Percentiles rank a stretch among this genome's conserved stretches.
phyloP scores from a whole-genome alignment of 2,113 vertebrate species.

The Albula goreensis region DNA sequence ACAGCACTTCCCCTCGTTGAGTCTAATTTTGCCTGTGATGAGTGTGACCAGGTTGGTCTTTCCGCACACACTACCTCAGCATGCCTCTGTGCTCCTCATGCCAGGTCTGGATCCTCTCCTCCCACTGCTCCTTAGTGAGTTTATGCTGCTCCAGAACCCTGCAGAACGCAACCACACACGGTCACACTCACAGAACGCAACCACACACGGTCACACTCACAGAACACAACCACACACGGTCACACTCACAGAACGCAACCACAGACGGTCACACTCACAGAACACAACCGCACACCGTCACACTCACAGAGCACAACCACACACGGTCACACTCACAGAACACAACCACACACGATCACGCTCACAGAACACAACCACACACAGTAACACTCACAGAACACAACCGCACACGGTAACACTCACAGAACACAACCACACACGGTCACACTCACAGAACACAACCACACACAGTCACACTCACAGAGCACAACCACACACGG shows the following conservation, averaged over 20 bases:
- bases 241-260: neutral
- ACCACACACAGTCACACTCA: neutral
- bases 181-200: neutral
- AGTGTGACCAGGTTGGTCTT: no score
- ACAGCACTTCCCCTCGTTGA: no score
- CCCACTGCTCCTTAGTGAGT: constrained; percentile 92
- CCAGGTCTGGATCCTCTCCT: constrained; percentile 92
- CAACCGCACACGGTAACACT: neutral
- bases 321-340: no score
- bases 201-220: no score
- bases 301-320: no score
- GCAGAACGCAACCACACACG: constrained; percentile 33
- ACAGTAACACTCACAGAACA: no score
- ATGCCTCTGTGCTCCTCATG: constrained; percentile 88
- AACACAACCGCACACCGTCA: neutral
- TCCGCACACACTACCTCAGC: constrained; percentile 79
- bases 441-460: neutral
- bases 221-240: no score
- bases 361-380: no score
- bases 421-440: neutral
- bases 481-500: neutral
- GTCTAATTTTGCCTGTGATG: no score
- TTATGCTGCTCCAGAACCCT: constrained; percentile 97
- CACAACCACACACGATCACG: no score
- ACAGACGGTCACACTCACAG: neutral